These are phyloP conservation scores for Halocynthia aurantium DNA, from an alignment of 23 tunicate species.

Conservation along the genomic window DNA sequence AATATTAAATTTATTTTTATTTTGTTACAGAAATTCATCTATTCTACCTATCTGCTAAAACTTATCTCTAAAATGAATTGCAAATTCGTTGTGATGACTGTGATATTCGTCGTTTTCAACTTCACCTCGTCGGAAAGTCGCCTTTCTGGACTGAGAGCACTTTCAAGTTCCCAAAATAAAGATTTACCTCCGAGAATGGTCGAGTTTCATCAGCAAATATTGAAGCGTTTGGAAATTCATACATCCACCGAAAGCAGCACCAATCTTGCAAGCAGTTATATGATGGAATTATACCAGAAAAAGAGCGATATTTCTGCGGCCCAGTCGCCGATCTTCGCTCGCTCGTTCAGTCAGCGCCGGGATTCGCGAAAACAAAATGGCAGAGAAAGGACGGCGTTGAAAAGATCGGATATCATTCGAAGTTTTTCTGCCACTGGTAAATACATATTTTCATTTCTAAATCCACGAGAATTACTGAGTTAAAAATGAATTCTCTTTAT, in stretches of 20 bases:
- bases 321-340: background rate
- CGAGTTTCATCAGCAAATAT: background rate
- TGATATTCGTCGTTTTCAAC: background rate
- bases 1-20: background rate
- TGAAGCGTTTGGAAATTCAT: slow-evolving; percentile 1
- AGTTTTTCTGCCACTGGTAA: slow-evolving; percentile 57
- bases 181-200: slow-evolving; percentile 4
- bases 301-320: background rate
- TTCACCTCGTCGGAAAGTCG: no score
- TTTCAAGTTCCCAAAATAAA: no score
- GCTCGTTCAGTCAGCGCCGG: background rate
- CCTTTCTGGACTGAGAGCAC: no score
- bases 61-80: background rate
- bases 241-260: background rate
- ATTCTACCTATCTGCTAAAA: background rate
- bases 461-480: background rate
- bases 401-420: slow-evolving; percentile 55
- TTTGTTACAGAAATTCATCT: background rate
- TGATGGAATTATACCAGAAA: background rate
- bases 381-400: slow-evolving; percentile 36
- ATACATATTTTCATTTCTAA: slow-evolving; percentile 2
- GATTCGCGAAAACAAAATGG: background rate
- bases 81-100: background rate
- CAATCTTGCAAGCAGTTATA: background rate
- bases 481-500: no score